phyloP scores from a whole-genome alignment of 2,888 invertebrate species.

The Alitta virens region DNA sequence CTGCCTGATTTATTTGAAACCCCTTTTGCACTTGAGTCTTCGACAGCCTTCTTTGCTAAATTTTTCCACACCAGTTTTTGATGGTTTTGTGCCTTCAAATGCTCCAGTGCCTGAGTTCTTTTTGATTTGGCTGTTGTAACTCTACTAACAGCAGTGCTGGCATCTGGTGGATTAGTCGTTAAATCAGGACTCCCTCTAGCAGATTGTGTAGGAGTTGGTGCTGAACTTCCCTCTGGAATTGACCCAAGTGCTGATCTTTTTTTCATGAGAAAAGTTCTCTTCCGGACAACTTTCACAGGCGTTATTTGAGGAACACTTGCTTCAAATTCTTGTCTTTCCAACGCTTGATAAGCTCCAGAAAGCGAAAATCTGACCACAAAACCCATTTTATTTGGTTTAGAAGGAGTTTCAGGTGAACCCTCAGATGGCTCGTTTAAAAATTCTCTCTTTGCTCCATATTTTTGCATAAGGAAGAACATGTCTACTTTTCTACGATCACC shows the following conservation, averaged over 20 bases:
- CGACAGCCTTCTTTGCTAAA: not conserved
- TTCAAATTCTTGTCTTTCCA: slow-evolving; percentile 22
- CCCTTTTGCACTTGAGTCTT: too few species aligned
- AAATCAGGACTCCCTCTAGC: too few species aligned
- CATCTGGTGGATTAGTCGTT: too few species aligned
- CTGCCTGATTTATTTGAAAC: too few species aligned
- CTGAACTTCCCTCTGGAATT: too few species aligned
- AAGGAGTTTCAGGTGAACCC: not conserved
- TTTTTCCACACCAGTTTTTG: not conserved
- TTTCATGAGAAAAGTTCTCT: slow-evolving; percentile 4
- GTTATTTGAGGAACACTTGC: slow-evolving; percentile 16
- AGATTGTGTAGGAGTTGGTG: too few species aligned
- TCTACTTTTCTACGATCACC: not conserved
- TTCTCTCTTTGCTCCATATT: slow-evolving; percentile 12
- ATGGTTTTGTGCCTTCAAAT: too few species aligned
- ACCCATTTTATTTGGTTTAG: not conserved
- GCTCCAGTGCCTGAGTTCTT: too few species aligned
- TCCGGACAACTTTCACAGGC: not conserved
- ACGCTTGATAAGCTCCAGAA: slow-evolving; percentile 18
- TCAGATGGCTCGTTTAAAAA: not conserved
- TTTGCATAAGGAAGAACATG: slow-evolving; percentile 7
- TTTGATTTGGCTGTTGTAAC: too few species aligned
- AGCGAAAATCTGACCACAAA: slow-evolving; percentile 17
- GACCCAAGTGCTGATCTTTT: too few species aligned
- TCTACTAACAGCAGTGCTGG: too few species aligned